Base-by-base conservation (phyloP, 2,888 invertebrate genomes). In the Rhagonycha lutea region DNA sequence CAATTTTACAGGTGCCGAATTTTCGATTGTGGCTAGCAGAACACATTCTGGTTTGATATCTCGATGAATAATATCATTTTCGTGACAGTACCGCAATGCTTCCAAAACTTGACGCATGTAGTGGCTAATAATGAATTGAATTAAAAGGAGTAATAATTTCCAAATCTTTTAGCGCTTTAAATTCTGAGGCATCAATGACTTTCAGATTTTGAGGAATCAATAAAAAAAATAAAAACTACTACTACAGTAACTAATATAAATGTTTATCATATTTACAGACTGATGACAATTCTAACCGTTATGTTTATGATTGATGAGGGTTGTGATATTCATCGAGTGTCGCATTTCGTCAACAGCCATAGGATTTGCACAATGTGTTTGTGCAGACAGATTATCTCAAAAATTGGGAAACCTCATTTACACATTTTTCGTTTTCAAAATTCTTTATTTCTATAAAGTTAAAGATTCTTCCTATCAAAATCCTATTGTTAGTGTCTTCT, bases 81-180 rank as follows among this genome's bases (percentile, higher is more conserved):
- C 97, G 89, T 99, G 99, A 87, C 99, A 98, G 90, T 99, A 99
- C 83, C 97, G 93, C 71, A 99, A 89, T 2, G 99, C 98, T 88
- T 99, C 98, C 81, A 99, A 90, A 80, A 99, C 96, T 89, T 99
- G 99, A 73, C 98, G 93, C 96, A 99, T 97, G 91, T 99, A 99
- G 90, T 99, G 99, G 88, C 98, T 98, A 91, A 3, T 90, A 90
- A 76, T 82, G 81, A 77, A 74, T 47, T 72, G 77, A 72, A 47
- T 47, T 47, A 47, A 47, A 47, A 47, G 2, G 7, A 47, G n/a
- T 2, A n/a, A n/a, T 47, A 4, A 47, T 1, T 47, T 47, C 4
- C 5, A 12, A 32, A 12, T 12, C 12, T 2, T 2, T 5, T 7
- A n/a, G 7, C 8, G 5, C 8, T 7, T 8, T 47, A 47, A 5